Percentiles rank a stretch among this genome's conserved stretches.
Evolutionary conservation across 2,797 vertebrate species (phyloP).

Genomic region (Cyclopterus lumpus): DNA sequence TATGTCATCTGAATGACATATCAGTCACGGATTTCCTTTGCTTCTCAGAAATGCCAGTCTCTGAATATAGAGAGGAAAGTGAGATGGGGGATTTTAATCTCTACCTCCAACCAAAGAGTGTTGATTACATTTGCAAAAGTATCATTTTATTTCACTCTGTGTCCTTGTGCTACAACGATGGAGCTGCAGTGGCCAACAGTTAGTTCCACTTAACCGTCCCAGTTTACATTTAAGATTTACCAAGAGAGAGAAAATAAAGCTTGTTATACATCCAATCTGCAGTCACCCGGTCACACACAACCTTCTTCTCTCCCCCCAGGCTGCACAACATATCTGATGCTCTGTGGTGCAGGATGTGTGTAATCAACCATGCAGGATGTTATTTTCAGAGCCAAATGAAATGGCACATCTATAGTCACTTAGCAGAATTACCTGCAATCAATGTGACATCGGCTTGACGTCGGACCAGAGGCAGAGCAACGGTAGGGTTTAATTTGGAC

Average conservation of each 20-base stretch:
- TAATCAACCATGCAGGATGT: conserved; percentile 58
- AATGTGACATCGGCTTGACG: neutral
- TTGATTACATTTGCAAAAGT: neutral
- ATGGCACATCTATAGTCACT: conserved; percentile 18
- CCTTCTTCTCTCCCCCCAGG: conserved; percentile 11
- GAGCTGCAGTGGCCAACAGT: neutral
- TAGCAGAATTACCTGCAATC: conserved; percentile 5
- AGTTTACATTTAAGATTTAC: conserved; percentile 5
- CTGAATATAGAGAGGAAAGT: neutral
- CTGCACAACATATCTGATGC: conserved; percentile 52
- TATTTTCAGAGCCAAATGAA: conserved; percentile 46
- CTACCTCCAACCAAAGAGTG: neutral
- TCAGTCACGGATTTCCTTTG: neutral
- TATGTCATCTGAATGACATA: no score
- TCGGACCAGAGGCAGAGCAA: neutral
- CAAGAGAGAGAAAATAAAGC: neutral
- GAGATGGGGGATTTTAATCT: neutral
- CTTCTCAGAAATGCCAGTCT: neutral
- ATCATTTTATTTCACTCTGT: neutral
- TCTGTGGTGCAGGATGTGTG: conserved; percentile 61
- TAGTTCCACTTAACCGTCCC: neutral
- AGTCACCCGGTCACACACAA: conserved; percentile 26
- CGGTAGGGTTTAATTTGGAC: neutral
- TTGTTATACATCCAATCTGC: conserved; percentile 17
- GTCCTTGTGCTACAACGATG: neutral